Base-by-base conservation (phyloP, 2,113 vertebrate species). In the Gnathonemus echidnorhynchus region DNA sequence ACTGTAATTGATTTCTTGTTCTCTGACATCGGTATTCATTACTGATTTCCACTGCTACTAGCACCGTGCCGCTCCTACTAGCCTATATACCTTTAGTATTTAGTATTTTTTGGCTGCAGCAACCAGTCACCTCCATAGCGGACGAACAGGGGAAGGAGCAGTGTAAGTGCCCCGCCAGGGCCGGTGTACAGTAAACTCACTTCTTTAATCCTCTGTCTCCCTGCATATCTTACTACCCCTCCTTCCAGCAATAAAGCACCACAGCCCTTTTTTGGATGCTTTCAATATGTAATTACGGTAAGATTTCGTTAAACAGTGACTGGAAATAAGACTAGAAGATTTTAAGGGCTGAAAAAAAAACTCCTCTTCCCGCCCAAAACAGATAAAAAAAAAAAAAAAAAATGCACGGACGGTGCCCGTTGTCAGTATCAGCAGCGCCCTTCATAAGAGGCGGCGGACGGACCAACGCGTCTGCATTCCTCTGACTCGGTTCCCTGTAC, bases 381-480 rank as follows among this genome's bases (percentile, higher is more conserved):
- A 19, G 15, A 77, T 77, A 77, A 77, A 39, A 39, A 39, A 42
- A 45, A 10, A 62, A 50, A 2, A 49, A 50, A 49, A 21, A 31
- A 50, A 77, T 7, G 27, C 45, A 8, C 7, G 24, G 58, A 49
- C 45, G 10, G 13, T n/a, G 74, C 9, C 49, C 31, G 52, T 5
- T 62, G 52, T 62, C 89, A 48, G 77, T 15, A 74, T 39, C 88
- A 52, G 85, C 85, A 21, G 19, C 89, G 90, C 89, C 45, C 86
- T 93, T 92, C 92, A 92, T 85, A 89, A 91, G 93, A 92, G 88
- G 86, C 48, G 58, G 11, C 88, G 62, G 49, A 15, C 9, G 48
- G 49, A 53, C 17, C 10, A 24, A 80, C 2, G 24, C 53, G 50
- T 46, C 89, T 86, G 77, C 89, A 58, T 62, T 86, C 35, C 24